phyloP scores from a whole-genome alignment of 2,888 invertebrate species.

The Abrostola tripartita region DNA sequence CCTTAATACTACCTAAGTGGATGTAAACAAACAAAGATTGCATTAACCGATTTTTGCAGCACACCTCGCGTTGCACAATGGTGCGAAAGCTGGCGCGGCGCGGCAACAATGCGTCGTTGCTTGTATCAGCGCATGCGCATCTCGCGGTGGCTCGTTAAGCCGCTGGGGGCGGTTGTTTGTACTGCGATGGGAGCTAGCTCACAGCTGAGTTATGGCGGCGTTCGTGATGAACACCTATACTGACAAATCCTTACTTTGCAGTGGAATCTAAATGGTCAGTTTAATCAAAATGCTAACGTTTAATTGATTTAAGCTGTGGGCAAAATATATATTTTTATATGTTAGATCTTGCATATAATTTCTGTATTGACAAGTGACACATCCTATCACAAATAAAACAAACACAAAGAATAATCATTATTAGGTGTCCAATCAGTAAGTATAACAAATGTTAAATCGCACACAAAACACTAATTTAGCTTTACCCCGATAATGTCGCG shows the following conservation, averaged over 20 bases:
- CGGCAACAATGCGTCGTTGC: constrained; percentile 84
- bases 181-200: constrained; percentile 74
- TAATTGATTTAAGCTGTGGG: constrained; percentile 32
- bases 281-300: constrained; percentile 40
- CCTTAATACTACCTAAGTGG: constrained; percentile 70
- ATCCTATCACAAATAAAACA: constrained; percentile 2
- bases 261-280: constrained; percentile 42
- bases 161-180: constrained; percentile 83
- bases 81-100: constrained; percentile 87
- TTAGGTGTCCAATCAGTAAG: constrained; percentile 42
- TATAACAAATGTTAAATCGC: constrained; percentile 46
- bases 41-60: constrained; percentile 77
- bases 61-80: constrained; percentile 82
- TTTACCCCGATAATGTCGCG: constrained; percentile 76
- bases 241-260: constrained; percentile 51
- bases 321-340: constrained; percentile 32
- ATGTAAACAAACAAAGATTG: constrained; percentile 86
- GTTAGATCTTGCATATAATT: constrained; percentile 4
- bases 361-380: neutral
- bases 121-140: constrained; percentile 82
- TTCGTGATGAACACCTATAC: constrained; percentile 69
- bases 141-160: constrained; percentile 84
- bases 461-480: constrained; percentile 69
- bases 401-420: constrained; percentile 30
- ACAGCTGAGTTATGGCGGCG: constrained; percentile 64